phyloP scores from a whole-genome alignment of 2,113 vertebrate species.

The Caranx ignobilis region DNA sequence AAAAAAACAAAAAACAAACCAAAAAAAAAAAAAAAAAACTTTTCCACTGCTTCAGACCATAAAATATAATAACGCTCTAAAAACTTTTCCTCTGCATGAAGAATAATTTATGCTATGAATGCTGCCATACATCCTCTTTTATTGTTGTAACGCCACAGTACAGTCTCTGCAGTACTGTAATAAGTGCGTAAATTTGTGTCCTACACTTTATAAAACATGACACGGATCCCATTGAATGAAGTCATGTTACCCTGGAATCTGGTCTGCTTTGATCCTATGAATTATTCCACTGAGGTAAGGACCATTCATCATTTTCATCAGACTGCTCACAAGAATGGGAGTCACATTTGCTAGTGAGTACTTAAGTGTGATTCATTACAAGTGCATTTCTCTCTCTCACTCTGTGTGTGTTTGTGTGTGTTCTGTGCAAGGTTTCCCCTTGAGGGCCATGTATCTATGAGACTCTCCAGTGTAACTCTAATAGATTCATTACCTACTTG shows the following conservation, averaged over 20 bases:
- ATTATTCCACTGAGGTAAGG: constrained; percentile 33
- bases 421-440: constrained; percentile 13
- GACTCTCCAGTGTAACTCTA: constrained; percentile 20
- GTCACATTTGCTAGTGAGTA: constrained; percentile 32
- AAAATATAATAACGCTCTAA: neutral
- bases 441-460: constrained; percentile 12
- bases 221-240: constrained; percentile 37
- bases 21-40: neutral
- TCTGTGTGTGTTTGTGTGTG: neutral
- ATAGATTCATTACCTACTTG: constrained; percentile 44
- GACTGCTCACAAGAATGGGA: constrained; percentile 37
- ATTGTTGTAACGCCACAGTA: neutral
- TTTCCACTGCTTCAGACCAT: neutral
- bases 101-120: neutral
- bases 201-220: constrained; percentile 24
- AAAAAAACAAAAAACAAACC: neutral
- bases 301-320: constrained; percentile 53
- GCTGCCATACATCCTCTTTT: constrained; percentile 17
- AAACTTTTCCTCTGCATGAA: neutral
- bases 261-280: constrained; percentile 31
- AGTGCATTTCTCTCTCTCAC: neutral
- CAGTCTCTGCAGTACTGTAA: neutral
- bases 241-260: constrained; percentile 44
- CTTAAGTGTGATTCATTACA: constrained; percentile 52
- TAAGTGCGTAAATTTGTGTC: constrained; percentile 8